Percentiles rank a stretch among this genome's conserved stretches.
Evolutionary conservation across 2,113 vertebrate genomes (phyloP).

Genomic region (Lycaon pictus): DNA sequence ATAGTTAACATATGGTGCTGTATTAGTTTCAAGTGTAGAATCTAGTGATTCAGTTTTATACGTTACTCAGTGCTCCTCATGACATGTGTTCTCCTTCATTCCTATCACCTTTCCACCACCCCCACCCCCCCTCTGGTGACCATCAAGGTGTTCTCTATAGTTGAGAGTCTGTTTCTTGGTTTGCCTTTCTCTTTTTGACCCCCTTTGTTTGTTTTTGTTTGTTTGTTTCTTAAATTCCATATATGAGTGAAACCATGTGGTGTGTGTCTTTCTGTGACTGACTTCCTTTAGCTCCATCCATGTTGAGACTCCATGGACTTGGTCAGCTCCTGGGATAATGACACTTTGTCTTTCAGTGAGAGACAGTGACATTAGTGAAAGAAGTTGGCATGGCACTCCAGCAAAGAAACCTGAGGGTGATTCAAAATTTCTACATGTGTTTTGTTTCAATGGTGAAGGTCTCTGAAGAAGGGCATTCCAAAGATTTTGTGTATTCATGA

Average conservation of each 20-base stretch:
- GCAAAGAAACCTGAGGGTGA: neutral
- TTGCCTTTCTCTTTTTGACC: neutral
- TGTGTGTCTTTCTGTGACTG: neutral
- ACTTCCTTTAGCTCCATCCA: neutral
- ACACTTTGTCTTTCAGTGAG: neutral
- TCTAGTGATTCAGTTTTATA: neutral
- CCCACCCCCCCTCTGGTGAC: neutral
- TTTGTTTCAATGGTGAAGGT: neutral
- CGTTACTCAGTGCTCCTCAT: neutral
- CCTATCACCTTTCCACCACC: too few species aligned
- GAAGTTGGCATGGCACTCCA: neutral
- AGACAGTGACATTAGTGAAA: neutral
- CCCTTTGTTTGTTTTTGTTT: neutral
- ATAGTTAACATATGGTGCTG: neutral
- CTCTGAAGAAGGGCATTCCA: neutral
- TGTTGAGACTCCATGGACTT: neutral
- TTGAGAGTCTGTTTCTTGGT: neutral
- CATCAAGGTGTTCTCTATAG: neutral
- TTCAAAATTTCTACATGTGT: neutral
- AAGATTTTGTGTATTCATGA: too few species aligned
- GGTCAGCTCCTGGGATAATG: neutral
- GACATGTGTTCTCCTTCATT: neutral
- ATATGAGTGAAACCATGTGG: neutral
- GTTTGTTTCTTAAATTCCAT: neutral
- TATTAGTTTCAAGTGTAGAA: neutral